Percentiles rank a stretch among this genome's conserved stretches.
Evolutionary conservation across 2,113 vertebrate species (phyloP).

Genomic region (Anhinga rufa): DNA sequence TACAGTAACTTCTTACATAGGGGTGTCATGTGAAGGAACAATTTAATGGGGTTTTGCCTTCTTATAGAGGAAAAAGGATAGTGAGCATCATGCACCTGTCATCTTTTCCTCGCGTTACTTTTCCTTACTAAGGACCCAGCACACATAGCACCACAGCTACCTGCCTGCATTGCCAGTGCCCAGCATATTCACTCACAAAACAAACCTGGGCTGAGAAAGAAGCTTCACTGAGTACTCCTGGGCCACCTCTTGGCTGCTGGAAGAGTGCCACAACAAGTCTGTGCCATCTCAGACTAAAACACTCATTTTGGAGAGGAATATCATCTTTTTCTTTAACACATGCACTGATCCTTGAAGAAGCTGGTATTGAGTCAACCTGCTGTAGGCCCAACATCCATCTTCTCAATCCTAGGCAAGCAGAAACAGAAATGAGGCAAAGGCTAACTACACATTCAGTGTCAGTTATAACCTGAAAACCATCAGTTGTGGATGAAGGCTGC

Average conservation of each 20-base stretch:
- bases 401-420: background rate
- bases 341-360: background rate
- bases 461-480: background rate
- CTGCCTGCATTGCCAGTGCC: background rate
- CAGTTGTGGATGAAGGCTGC: background rate
- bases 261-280: background rate
- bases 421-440: background rate
- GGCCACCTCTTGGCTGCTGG: background rate
- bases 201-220: background rate
- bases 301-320: background rate
- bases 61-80: background rate
- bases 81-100: background rate
- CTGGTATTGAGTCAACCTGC: background rate
- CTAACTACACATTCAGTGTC: background rate
- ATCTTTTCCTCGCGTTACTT: background rate
- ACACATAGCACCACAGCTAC: background rate
- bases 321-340: background rate
- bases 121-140: background rate
- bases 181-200: background rate
- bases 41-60: background rate
- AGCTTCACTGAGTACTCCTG: background rate
- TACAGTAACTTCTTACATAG: background rate
- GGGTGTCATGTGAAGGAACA: background rate
- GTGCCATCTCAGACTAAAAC: background rate
- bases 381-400: background rate